Conservation (phyloP, 2,113 vertebrate species). For the Dascyllus trimaculatus region DNA sequence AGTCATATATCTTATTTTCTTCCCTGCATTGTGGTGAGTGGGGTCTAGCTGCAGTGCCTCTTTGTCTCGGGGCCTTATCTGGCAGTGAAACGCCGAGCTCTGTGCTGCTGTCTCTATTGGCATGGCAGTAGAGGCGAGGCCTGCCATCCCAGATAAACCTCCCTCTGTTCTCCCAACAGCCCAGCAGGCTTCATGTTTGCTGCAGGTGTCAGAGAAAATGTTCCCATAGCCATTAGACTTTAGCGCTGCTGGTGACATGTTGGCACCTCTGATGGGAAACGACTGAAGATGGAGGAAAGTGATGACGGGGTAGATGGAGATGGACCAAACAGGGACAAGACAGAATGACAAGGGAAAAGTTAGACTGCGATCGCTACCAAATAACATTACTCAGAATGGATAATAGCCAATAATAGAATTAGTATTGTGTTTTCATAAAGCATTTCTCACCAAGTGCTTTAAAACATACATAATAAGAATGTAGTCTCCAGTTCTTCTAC, state of each 20-base stretch:
- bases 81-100: conserved; percentile 55
- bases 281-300: conserved; percentile 45
- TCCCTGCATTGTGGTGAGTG: conserved; percentile 51
- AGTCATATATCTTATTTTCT: conserved; percentile 41
- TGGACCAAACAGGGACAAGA: conserved; percentile 2
- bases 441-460: not conserved
- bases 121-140: conserved; percentile 76
- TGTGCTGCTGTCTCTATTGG: conserved; percentile 73
- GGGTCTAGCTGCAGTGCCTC: conserved; percentile 54
- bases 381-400: not conserved
- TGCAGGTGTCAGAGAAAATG: conserved; percentile 74
- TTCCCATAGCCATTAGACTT: conserved; percentile 69
- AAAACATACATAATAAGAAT: not conserved
- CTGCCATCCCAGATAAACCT: conserved; percentile 84
- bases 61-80: conserved; percentile 78
- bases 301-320: conserved; percentile 38
- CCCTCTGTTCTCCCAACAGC: conserved; percentile 73
- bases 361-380: not conserved
- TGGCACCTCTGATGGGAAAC: conserved; percentile 59
- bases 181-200: conserved; percentile 75
- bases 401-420: not conserved
- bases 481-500: not conserved
- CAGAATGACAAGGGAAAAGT: not conserved
- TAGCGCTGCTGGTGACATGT: conserved; percentile 61
- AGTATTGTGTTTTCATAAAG: not conserved